Percentiles rank a stretch among this genome's conserved stretches.
Evolutionary conservation across 2,888 invertebrate genomes (phyloP).

Genomic region (Caenorhabditis sulstoni): DNA sequence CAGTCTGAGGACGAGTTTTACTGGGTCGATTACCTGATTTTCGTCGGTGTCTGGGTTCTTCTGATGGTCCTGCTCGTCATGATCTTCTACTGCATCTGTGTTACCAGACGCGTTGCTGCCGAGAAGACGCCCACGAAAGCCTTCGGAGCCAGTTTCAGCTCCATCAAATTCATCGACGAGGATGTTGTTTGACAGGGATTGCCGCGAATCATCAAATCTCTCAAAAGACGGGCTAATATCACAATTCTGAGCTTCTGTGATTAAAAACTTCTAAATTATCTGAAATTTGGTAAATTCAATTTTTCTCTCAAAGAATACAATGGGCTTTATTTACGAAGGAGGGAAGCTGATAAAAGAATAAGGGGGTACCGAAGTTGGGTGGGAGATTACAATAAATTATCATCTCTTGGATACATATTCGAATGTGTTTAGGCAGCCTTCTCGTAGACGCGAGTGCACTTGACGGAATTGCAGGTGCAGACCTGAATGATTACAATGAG

Average conservation of each 20-base stretch:
- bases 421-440: too few species aligned
- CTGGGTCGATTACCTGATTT: conserved; percentile 44
- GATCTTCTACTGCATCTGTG: conserved; percentile 57
- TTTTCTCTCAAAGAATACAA: neutral
- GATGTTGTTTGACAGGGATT: conserved; percentile 56
- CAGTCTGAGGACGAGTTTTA: conserved; percentile 47
- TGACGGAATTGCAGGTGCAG: conserved; percentile 66
- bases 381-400: conserved; percentile 52
- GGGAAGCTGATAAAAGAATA: conserved; percentile 21
- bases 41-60: conserved; percentile 36
- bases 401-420: conserved; percentile 4
- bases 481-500: conserved; percentile 32
- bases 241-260: conserved; percentile 35
- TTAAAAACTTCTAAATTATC: conserved; percentile 7
- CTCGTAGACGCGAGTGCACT: conserved; percentile 72
- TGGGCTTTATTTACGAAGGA: conserved; percentile 11
- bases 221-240: conserved; percentile 30
- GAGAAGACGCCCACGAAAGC: conserved; percentile 63
- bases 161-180: conserved; percentile 72
- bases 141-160: conserved; percentile 71
- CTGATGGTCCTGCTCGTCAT: conserved; percentile 59
- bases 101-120: conserved; percentile 47
- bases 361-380: conserved; percentile 19
- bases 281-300: conserved; percentile 2
- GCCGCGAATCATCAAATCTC: conserved; percentile 29